Percentiles rank a stretch among this genome's conserved stretches.
These are phyloP conservation scores for Troides helena DNA, from an alignment of 2,888 invertebrate genomes.

Conservation along the genomic window DNA sequence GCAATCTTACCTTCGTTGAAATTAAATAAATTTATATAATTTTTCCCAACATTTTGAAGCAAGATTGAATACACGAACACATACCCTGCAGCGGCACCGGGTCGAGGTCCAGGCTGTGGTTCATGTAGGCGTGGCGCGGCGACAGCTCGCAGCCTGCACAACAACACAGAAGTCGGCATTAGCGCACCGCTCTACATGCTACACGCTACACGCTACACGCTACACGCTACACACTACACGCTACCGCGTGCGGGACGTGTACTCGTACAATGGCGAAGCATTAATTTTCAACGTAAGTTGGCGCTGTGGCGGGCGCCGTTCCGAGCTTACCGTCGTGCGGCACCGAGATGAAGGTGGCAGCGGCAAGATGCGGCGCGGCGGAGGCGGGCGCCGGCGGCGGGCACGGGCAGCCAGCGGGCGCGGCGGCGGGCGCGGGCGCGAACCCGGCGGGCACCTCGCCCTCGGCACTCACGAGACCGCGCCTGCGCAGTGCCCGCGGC, in stretches of 20 bases:
- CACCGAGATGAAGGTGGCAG: slow-evolving; percentile 15
- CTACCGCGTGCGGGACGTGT: no score
- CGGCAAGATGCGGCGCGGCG: neutral
- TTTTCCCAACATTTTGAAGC: no score
- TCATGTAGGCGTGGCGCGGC: slow-evolving; percentile 66
- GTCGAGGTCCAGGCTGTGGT: slow-evolving; percentile 81
- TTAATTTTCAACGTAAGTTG: neutral
- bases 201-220: neutral
- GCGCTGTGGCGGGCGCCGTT: neutral
- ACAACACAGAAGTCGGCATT: no score
- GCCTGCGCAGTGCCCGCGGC: slow-evolving; percentile 77
- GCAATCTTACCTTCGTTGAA: no score
- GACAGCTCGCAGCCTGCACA: slow-evolving; percentile 23
- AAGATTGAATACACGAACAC: slow-evolving; percentile 8
- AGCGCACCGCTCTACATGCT: neutral
- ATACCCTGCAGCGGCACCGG: slow-evolving; percentile 57
- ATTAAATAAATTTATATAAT: no score
- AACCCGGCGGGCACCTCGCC: slow-evolving; percentile 58
- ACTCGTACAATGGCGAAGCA: neutral
- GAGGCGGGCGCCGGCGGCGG: slow-evolving; percentile 30
- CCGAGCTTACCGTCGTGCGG: slow-evolving; percentile 12
- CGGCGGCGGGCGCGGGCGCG: slow-evolving; percentile 41
- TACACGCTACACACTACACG: neutral
- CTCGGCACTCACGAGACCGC: slow-evolving; percentile 59
- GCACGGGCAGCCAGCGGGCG: slow-evolving; percentile 30